Conservation (phyloP, 37 sponge, comb jelly and placozoan species). For the Bolinopsis microptera region DNA sequence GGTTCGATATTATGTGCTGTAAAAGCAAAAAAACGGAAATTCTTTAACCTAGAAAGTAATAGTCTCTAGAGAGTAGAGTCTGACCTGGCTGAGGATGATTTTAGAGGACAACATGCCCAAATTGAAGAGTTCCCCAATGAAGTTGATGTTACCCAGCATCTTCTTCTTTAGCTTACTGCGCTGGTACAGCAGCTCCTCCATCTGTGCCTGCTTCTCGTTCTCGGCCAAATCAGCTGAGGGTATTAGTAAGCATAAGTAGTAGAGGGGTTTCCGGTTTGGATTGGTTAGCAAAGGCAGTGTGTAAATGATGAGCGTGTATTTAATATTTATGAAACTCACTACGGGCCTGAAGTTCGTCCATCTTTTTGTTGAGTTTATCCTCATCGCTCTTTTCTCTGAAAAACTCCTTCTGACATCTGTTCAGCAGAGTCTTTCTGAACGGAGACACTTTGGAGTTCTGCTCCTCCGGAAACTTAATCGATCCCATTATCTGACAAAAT, state of each 20-base stretch:
- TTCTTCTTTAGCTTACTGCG: conserved; percentile 41
- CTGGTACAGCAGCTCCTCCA: conserved; percentile 61
- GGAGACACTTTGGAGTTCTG: conserved; percentile 41
- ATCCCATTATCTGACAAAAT: neutral
- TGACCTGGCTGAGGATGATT: conserved; percentile 49
- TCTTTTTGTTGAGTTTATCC: neutral
- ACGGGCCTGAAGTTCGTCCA: neutral
- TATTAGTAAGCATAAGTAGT: no score
- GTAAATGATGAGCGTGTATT: no score
- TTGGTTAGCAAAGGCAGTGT: no score
- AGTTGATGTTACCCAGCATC: conserved; percentile 67
- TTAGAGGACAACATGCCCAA: conserved; percentile 8
- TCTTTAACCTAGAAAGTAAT: no score
- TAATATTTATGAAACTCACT: no score
- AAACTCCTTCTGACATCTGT: conserved; percentile 64
- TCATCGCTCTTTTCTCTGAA: conserved; percentile 47
- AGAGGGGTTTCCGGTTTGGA: no score
- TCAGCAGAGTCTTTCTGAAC: conserved; percentile 55
- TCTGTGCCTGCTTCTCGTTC: neutral
- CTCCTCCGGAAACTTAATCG: conserved; percentile 45
- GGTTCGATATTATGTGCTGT: no score
- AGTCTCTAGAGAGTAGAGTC: no score
- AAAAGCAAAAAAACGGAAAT: no score
- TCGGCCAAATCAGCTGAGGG: conserved; percentile 14
- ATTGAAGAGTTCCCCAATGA: conserved; percentile 54